phyloP scores from a whole-genome alignment of 1,140 invertebrate species.

The Mamestra configurata region DNA sequence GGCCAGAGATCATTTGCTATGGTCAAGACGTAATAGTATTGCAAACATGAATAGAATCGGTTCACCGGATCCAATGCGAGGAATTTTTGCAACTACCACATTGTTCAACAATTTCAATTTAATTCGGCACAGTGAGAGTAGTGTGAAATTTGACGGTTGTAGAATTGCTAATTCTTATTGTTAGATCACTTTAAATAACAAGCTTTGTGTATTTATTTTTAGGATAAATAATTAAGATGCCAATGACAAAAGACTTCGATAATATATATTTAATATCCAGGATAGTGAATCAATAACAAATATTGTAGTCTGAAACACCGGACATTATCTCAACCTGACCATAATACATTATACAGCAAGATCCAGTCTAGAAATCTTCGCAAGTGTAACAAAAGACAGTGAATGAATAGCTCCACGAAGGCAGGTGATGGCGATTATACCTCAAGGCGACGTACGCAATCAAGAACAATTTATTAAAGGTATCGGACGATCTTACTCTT shows the following conservation, averaged over 20 bases:
- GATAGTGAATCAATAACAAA: neutral
- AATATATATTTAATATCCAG: neutral
- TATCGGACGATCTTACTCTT: conserved; percentile 45
- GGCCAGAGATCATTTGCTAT: conserved; percentile 17
- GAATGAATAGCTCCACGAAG: conserved; percentile 19
- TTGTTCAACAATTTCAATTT: conserved; percentile 30
- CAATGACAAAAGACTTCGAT: neutral
- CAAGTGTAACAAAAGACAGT: conserved; percentile 14
- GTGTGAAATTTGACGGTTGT: conserved; percentile 8
- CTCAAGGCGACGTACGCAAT: conserved; percentile 35
- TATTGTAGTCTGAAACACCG: neutral
- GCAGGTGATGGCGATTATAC: conserved; percentile 35
- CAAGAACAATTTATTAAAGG: conserved; percentile 49
- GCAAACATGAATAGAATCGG: conserved; percentile 26
- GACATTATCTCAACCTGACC: neutral
- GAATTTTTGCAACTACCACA: conserved; percentile 20
- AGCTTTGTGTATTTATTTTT: neutral
- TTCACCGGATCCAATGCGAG: conserved; percentile 22
- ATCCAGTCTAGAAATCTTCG: neutral
- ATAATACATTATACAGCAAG: conserved; percentile 13
- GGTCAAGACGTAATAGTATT: conserved; percentile 38
- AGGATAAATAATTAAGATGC: neutral
- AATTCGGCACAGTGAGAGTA: conserved; percentile 3
- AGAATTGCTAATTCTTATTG: neutral
- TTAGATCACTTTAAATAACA: neutral